phyloP scores from a whole-genome alignment of 2,797 vertebrate genomes.

The Pitangus sulphuratus region DNA sequence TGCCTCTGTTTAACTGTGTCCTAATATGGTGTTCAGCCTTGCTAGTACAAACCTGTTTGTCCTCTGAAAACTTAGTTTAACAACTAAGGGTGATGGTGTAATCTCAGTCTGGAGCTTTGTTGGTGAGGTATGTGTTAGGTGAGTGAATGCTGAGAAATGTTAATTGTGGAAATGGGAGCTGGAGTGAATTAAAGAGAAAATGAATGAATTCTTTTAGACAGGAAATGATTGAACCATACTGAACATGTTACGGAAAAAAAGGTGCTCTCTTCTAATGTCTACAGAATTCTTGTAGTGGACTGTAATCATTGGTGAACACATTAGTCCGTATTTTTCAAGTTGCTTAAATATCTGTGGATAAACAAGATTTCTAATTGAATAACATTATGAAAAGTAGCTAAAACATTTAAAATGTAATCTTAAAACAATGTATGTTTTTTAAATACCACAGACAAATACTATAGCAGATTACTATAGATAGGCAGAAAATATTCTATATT shows the following conservation, averaged over 20 bases:
- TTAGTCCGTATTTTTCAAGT: neutral
- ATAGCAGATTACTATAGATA: neutral
- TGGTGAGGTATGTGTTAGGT: neutral
- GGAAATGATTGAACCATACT: neutral
- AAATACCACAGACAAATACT: neutral
- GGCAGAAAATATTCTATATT: neutral
- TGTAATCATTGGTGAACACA: neutral
- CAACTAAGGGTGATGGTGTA: neutral
- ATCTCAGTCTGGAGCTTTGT: neutral
- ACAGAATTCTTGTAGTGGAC: neutral
- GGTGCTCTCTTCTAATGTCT: neutral
- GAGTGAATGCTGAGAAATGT: neutral
- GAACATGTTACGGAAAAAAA: neutral
- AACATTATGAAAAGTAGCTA: neutral
- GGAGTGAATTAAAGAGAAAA: neutral
- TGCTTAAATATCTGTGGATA: neutral
- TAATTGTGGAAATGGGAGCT: neutral
- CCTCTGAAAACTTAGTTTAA: neutral
- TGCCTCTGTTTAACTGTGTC: neutral
- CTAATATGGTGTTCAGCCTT: neutral
- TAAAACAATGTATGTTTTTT: neutral
- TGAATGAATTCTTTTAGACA: neutral
- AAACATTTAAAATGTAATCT: neutral
- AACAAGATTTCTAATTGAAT: neutral
- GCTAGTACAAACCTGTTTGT: neutral